Evolutionary conservation across 1,140 invertebrate genomes (phyloP).

Genomic region (Sitobion miscanthi): DNA sequence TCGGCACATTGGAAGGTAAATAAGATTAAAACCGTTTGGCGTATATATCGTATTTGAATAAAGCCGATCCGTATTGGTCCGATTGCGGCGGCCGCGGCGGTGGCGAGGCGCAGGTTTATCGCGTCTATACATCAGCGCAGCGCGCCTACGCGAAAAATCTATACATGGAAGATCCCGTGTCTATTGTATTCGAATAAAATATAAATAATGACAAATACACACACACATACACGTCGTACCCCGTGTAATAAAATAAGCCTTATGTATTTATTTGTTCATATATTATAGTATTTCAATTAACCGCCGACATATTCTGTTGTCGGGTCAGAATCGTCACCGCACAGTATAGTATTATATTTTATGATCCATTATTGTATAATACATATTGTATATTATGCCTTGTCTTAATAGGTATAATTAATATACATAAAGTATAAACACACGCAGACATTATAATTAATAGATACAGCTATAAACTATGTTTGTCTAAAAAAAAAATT

Average conservation of each 20-base stretch:
- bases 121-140: neutral
- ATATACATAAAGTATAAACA: neutral
- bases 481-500: neutral
- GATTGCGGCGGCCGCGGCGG: neutral
- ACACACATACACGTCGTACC: neutral
- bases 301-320: neutral
- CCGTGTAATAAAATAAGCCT: neutral
- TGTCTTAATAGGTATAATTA: neutral
- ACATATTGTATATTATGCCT: neutral
- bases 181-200: neutral
- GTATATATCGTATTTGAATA: neutral
- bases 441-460: neutral
- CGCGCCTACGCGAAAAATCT: neutral
- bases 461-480: neutral
- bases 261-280: neutral
- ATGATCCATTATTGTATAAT: neutral
- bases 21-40: constrained; percentile 10
- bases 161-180: neutral
- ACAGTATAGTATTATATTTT: neutral
- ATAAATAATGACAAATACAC: neutral
- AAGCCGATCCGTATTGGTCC: neutral
- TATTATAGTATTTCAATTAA: neutral
- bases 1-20: constrained; percentile 79
- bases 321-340: neutral
- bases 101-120: neutral